Conservation (phyloP, 2,797 vertebrate genomes). For the Luscinia luscinia region DNA sequence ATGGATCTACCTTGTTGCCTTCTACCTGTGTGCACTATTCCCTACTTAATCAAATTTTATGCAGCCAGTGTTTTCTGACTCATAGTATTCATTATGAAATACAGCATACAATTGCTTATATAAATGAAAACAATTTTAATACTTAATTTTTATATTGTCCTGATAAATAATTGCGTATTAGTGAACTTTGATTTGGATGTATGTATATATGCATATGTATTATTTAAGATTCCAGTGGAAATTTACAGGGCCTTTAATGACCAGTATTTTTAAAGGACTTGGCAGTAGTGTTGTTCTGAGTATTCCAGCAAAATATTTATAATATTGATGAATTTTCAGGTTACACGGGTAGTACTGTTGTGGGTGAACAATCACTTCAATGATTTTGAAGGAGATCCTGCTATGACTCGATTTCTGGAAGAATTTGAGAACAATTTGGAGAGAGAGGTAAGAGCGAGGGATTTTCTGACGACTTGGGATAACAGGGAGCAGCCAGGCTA, state of each 20-base stretch:
- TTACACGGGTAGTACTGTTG: slow-evolving; percentile 98
- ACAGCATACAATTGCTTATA: neutral
- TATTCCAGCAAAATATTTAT: neutral
- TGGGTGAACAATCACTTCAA: slow-evolving; percentile 99
- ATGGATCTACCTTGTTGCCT: neutral
- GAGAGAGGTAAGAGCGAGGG: slow-evolving; percentile 87
- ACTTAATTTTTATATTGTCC: neutral
- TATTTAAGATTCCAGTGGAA: neutral
- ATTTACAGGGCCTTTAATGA: neutral
- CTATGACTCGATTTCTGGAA: slow-evolving; percentile 97
- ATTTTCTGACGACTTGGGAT: neutral
- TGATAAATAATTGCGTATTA: neutral
- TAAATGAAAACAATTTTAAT: neutral
- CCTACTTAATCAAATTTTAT: neutral
- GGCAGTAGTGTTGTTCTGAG: neutral
- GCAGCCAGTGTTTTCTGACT: neutral
- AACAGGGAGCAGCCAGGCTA: neutral
- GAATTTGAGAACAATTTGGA: slow-evolving; percentile 99
- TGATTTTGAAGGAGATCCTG: slow-evolving; percentile 97
- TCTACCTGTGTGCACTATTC: neutral
- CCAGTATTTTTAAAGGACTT: neutral
- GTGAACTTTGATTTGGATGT: neutral
- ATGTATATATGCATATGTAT: neutral
- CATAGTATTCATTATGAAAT: neutral
- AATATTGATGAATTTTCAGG: slow-evolving; percentile 77